Evolutionary conservation across 2,888 invertebrate species (phyloP).

Genomic region (Drosophila testacea): DNA sequence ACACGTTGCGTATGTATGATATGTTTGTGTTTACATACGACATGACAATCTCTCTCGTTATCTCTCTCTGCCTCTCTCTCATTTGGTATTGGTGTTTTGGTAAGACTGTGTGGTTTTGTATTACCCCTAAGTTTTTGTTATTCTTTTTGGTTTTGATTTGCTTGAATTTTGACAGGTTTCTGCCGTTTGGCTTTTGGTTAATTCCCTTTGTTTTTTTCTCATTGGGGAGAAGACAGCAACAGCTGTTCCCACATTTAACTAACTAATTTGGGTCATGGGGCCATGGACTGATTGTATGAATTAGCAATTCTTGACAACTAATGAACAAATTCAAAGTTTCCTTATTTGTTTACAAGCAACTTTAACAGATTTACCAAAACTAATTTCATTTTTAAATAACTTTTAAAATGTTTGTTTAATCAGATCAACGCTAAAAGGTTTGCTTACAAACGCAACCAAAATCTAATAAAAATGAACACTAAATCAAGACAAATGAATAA

Average conservation of each 20-base stretch:
- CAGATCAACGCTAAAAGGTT: conserved; percentile 9
- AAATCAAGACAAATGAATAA: conserved; percentile 22
- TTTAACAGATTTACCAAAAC: not conserved
- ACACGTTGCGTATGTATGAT: conserved; percentile 76
- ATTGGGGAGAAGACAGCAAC: conserved; percentile 5
- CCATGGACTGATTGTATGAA: conserved; percentile 14
- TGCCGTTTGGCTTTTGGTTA: conserved; percentile 42
- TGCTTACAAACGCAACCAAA: conserved; percentile 12
- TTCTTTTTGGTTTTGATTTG: conserved; percentile 49
- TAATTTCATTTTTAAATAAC: not conserved
- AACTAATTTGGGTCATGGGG: conserved; percentile 62
- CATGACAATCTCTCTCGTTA: conserved; percentile 5
- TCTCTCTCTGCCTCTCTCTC: not conserved
- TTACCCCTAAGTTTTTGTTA: conserved; percentile 55
- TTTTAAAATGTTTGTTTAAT: not conserved
- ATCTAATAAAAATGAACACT: not conserved
- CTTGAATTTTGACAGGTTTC: conserved; percentile 58
- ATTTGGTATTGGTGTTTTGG: conserved; percentile 33
- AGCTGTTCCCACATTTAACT: conserved; percentile 47
- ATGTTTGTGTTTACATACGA: conserved; percentile 59
- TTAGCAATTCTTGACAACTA: not conserved
- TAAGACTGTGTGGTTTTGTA: conserved; percentile 58
- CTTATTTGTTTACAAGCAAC: not conserved
- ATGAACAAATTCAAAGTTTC: conserved; percentile 3
- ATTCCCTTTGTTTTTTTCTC: conserved; percentile 38